Evolutionary conservation across 2,888 invertebrate species (phyloP).

Genomic region (Meiosimyza decipiens): DNA sequence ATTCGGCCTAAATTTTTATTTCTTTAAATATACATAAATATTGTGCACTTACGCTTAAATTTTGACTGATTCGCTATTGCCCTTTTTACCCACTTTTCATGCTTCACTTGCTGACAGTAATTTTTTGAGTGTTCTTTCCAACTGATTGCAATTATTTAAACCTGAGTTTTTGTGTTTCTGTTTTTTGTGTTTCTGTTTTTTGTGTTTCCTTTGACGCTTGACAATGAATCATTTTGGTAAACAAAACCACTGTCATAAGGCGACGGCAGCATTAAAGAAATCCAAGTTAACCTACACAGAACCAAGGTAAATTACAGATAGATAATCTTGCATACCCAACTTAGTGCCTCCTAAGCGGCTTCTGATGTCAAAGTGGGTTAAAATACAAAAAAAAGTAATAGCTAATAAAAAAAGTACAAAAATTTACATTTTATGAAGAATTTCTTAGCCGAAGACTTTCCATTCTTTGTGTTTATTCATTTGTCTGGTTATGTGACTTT

Average conservation of each 20-base stretch:
- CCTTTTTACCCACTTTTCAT: not conserved
- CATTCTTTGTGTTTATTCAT: constrained; percentile 4
- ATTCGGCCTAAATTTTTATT: no score
- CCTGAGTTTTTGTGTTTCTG: not conserved
- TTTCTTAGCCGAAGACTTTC: constrained; percentile 2
- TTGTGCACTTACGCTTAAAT: no score
- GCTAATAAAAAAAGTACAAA: constrained; percentile 6
- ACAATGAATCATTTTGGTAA: constrained; percentile 25
- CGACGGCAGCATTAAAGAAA: no score
- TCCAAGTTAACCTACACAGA: no score
- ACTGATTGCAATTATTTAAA: constrained; percentile 19
- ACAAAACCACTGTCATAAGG: not conserved
- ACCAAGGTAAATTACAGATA: no score
- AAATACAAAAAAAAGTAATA: not conserved
- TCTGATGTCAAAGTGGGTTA: no score
- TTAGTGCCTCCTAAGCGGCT: no score
- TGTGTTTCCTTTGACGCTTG: not conserved
- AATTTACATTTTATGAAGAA: constrained; percentile 10
- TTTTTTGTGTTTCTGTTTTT: not conserved
- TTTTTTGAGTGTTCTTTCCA: constrained; percentile 7
- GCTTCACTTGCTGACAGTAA: constrained; percentile 9
- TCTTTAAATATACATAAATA: no score
- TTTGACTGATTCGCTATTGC: no score
- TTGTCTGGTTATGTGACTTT: not conserved
- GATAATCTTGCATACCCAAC: no score